A percentile compares a stretch with the other conserved stretches of the same genome.
Evolutionary conservation across 2,888 invertebrate species (phyloP).

Genomic region (Lamellibrachia satsuma): DNA sequence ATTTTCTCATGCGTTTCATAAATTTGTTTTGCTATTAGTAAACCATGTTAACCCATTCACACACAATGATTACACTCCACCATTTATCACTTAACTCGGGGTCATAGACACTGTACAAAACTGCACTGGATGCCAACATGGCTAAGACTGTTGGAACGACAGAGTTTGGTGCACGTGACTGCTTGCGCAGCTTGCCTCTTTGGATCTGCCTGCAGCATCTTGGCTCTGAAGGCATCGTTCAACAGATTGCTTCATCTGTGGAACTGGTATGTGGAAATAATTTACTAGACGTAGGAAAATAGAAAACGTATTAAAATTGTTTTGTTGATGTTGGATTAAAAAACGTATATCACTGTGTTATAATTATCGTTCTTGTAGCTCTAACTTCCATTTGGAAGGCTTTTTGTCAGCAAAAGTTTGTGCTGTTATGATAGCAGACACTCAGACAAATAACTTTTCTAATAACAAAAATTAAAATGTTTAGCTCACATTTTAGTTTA

Average conservation of each 20-base stretch:
- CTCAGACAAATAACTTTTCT: no score
- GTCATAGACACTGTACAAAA: slow-evolving; percentile 63
- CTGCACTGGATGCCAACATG: slow-evolving; percentile 55
- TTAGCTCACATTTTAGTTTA: not conserved
- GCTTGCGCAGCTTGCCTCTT: slow-evolving; percentile 81
- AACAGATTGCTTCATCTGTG: slow-evolving; percentile 79
- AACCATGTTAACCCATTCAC: not conserved
- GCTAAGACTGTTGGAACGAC: slow-evolving; percentile 70
- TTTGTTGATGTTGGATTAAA: not conserved
- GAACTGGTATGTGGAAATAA: slow-evolving; percentile 68
- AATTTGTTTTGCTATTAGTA: not conserved
- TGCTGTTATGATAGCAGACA: no score
- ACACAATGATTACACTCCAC: not conserved
- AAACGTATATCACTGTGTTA: not conserved
- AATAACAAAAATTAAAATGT: not conserved
- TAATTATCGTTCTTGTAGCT: not conserved
- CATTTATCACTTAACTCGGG: not conserved
- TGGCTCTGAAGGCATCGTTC: slow-evolving; percentile 75
- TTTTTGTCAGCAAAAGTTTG: not conserved
- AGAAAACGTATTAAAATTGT: not conserved
- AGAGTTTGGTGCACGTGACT: slow-evolving; percentile 69
- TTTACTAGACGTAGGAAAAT: not conserved
- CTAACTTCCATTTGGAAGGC: not conserved
- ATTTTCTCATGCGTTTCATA: not conserved
- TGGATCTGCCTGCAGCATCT: slow-evolving; percentile 79